Conservation (phyloP, 2,888 invertebrate genomes). For the Strigamia transsilvanica region DNA sequence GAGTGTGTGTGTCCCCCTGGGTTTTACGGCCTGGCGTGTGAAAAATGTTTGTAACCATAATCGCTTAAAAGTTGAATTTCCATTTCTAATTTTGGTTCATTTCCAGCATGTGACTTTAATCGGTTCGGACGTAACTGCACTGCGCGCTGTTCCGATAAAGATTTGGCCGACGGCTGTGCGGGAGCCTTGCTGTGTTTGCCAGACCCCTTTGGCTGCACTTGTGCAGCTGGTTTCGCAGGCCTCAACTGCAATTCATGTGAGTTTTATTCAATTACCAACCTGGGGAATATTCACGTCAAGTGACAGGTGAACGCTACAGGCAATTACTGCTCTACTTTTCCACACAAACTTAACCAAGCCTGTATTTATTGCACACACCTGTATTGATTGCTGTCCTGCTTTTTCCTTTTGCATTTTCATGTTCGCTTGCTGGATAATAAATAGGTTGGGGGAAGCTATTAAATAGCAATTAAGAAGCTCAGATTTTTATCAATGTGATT, state of each 20-base stretch:
- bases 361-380: background rate
- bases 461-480: too few species aligned
- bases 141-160: constrained; percentile 56
- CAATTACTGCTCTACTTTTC: background rate
- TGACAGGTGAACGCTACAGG: constrained; percentile 30
- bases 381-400: background rate
- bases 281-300: constrained; percentile 28
- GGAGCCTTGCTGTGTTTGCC: constrained; percentile 57
- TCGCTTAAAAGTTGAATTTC: too few species aligned
- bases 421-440: too few species aligned
- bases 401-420: background rate
- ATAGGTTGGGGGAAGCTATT: too few species aligned
- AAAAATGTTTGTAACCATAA: constrained; percentile 53
- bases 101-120: constrained; percentile 57
- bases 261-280: constrained; percentile 50
- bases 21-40: constrained; percentile 54
- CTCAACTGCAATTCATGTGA: constrained; percentile 57
- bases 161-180: constrained; percentile 54
- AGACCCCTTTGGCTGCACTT: constrained; percentile 58
- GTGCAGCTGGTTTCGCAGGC: constrained; percentile 57
- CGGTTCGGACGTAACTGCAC: constrained; percentile 57
- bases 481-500: too few species aligned
- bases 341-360: background rate
- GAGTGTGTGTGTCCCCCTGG: constrained; percentile 56
- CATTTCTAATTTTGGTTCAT: constrained; percentile 22